Evolutionary conservation across 2,888 invertebrate genomes (phyloP), one percentile per base, ranked within the genome.

Genomic region (Anthophora plumipes): DNA sequence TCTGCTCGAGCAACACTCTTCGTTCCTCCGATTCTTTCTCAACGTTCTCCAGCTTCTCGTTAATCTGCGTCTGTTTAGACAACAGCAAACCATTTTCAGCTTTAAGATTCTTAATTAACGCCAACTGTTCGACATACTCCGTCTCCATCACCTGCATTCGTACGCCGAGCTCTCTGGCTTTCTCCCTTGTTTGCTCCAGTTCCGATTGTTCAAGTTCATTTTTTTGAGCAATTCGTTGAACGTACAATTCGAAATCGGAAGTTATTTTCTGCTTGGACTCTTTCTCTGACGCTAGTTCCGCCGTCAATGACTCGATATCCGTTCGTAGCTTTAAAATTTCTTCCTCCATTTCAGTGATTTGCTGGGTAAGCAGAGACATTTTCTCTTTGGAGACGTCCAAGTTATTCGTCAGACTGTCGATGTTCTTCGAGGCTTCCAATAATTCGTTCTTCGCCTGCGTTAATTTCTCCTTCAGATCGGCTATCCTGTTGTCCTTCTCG

Each of bases 1-100:
- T 37, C 25, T 82, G 77, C 57, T 92, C 92, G 4, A 93, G 70
- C 5, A 89, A 66, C 14, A 80, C 59, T n/a, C 87, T 87, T 37
- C 90, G 86, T 4, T 93, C 91, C 17, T 91, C 91, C 0, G 91
- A 89, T 41, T 93, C 91, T 43, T 92, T 91, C 60, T 91, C 91
- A 0, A 88, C 89, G 39, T 91, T 92, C 69, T 93, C 93, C 22
- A 93, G 73, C 31, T 79, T 92, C 72, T 90, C 94, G 86, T 92
- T 84, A 90, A 91, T 90, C 94, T 95, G 92, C 1, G 91, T 82
- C 46, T 93, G 92, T 39, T 91, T 91, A 0, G 93, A 93, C 0
- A 86, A 67, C 12, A 93, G 50, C 69, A 93, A 77, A 11, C 91
- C 91, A 55, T 92, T 92, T 46, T 92, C 90, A 0, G 92, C 89